Percentiles rank a stretch among this genome's conserved stretches.
Conservation (phyloP, 1,140 invertebrate genomes). For the Drosophila tsacasi region DNA sequence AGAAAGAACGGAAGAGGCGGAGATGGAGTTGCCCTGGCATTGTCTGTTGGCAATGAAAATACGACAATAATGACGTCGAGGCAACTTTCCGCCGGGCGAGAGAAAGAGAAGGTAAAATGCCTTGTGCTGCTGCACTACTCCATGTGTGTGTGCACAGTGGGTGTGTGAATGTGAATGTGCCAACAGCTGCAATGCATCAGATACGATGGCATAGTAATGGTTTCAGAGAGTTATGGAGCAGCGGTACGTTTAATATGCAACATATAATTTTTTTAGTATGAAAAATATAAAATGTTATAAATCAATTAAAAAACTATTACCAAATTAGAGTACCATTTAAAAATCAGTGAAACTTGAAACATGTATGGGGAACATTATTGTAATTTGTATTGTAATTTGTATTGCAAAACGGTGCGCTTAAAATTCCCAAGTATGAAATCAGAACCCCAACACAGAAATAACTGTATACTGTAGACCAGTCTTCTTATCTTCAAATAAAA, state of each 20-base stretch:
- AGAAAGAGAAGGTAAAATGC: constrained; percentile 57
- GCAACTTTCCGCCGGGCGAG: constrained; percentile 27
- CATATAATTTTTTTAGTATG: background rate
- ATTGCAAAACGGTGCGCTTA: background rate
- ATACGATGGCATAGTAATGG: constrained; percentile 11
- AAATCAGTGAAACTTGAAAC: background rate
- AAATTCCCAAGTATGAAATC: constrained; percentile 1
- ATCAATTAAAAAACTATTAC: background rate
- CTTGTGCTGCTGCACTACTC: constrained; percentile 35
- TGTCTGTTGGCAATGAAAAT: constrained; percentile 83
- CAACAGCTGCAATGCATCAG: constrained; percentile 23
- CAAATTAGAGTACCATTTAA: background rate
- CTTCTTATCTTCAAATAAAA: too few relatives aligned
- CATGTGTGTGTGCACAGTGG: constrained; percentile 5
- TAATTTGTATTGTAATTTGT: background rate
- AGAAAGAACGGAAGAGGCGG: constrained; percentile 19
- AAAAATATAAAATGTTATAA: background rate
- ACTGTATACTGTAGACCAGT: too few relatives aligned
- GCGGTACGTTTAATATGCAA: background rate
- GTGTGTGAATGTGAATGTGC: constrained; percentile 20
- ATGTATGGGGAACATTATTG: too few relatives aligned
- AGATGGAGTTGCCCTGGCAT: constrained; percentile 74
- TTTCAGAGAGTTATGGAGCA: background rate
- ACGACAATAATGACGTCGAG: constrained; percentile 63
- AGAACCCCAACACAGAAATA: too few relatives aligned